Evolutionary conservation across 2,113 vertebrate species (phyloP).

Genomic region (Apodemus sylvaticus): DNA sequence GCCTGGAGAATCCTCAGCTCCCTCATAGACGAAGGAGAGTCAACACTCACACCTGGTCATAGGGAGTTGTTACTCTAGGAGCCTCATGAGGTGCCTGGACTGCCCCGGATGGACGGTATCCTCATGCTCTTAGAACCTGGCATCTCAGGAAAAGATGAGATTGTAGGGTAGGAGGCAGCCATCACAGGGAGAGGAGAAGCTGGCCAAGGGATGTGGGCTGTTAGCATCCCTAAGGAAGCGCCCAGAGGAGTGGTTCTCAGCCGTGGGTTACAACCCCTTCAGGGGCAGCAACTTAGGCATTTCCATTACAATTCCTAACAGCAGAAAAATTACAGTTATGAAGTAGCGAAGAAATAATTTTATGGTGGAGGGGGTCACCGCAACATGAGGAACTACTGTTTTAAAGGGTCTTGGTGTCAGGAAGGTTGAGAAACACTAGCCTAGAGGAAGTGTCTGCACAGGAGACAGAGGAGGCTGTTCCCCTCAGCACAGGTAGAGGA

Average conservation of each 20-base stretch:
- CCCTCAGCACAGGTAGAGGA: background rate
- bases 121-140: background rate
- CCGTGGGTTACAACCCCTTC: background rate
- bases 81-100: background rate
- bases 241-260: background rate
- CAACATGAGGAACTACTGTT: background rate
- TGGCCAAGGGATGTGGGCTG: background rate
- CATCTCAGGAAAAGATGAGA: background rate
- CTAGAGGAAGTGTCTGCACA: background rate
- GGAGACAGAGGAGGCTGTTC: background rate
- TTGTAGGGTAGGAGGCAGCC: background rate
- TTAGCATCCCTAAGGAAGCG: background rate
- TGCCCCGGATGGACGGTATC: background rate
- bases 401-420: background rate
- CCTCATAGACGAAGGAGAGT: background rate
- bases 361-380: background rate
- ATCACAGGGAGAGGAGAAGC: background rate
- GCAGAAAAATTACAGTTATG: background rate
- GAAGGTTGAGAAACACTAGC: background rate
- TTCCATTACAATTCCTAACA: background rate
- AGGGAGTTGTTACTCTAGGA: background rate
- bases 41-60: accelerated
- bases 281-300: background rate
- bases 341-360: background rate
- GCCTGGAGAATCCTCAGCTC: background rate